phyloP scores from a whole-genome alignment of 1,140 invertebrate species.

The Drosophila triauraria region DNA sequence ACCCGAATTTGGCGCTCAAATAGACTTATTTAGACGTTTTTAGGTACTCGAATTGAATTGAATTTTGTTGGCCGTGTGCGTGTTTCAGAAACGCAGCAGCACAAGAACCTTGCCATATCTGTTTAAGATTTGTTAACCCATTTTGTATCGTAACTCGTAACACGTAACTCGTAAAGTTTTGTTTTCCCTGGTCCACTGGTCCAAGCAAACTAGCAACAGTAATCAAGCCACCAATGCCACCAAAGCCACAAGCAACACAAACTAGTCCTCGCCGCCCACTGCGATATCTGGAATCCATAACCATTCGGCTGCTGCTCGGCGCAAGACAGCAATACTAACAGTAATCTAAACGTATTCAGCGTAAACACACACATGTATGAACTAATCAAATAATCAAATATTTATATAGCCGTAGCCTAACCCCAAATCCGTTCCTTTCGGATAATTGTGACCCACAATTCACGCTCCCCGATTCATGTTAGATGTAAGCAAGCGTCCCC shows the following conservation, averaged over 20 bases:
- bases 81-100: constrained; percentile 66
- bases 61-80: constrained; percentile 63
- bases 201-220: constrained; percentile 79
- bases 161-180: constrained; percentile 29
- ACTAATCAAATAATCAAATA: constrained; percentile 75
- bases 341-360: constrained; percentile 71
- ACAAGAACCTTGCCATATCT: constrained; percentile 76
- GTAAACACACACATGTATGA: constrained; percentile 55
- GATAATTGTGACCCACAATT: constrained; percentile 30
- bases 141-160: constrained; percentile 34
- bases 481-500: constrained; percentile 51
- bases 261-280: constrained; percentile 72
- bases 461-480: constrained; percentile 54
- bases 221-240: constrained; percentile 57
- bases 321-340: constrained; percentile 68
- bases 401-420: constrained; percentile 74
- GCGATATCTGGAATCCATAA: constrained; percentile 50
- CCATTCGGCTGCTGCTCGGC: constrained; percentile 74
- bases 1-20: constrained; percentile 83
- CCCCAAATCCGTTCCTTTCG: constrained; percentile 27
- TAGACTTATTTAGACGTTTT: constrained; percentile 82
- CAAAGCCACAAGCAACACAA: constrained; percentile 61
- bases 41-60: constrained; percentile 69
- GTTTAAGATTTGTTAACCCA: constrained; percentile 59
- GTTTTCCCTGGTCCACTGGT: constrained; percentile 51